These are phyloP conservation scores for Deroptyus accipitrinus DNA, from an alignment of 2,113 vertebrate species.

Conservation along the genomic window DNA sequence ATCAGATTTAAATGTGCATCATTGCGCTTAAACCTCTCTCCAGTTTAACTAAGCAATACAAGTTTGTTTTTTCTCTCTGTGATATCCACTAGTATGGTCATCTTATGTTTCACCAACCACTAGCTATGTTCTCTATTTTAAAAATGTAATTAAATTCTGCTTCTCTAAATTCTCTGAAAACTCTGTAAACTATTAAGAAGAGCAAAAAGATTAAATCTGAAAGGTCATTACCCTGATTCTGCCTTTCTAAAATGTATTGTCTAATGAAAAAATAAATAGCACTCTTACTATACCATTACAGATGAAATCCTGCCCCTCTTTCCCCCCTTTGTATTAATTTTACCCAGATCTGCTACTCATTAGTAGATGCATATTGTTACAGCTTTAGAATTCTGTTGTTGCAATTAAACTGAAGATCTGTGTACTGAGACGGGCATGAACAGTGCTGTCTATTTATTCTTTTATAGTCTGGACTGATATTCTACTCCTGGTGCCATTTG, in stretches of 20 bases:
- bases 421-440: background rate
- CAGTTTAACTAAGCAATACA: background rate
- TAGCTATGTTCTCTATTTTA: background rate
- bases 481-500: background rate
- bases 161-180: conserved; percentile 34
- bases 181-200: background rate
- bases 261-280: conserved; percentile 6
- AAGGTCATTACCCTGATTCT: conserved; percentile 12
- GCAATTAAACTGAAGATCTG: background rate
- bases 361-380: background rate
- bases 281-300: background rate
- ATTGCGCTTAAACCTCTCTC: conserved; percentile 4
- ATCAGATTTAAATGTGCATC: conserved; percentile 31
- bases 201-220: conserved; percentile 19
- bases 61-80: background rate
- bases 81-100: background rate
- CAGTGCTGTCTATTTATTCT: background rate
- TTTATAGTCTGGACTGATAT: background rate
- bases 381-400: background rate
- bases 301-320: background rate
- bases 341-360: background rate
- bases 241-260: background rate
- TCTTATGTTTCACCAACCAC: background rate
- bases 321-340: background rate
- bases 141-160: background rate